phyloP scores from a whole-genome alignment of 2,888 invertebrate species.

The Plusia festucae region DNA sequence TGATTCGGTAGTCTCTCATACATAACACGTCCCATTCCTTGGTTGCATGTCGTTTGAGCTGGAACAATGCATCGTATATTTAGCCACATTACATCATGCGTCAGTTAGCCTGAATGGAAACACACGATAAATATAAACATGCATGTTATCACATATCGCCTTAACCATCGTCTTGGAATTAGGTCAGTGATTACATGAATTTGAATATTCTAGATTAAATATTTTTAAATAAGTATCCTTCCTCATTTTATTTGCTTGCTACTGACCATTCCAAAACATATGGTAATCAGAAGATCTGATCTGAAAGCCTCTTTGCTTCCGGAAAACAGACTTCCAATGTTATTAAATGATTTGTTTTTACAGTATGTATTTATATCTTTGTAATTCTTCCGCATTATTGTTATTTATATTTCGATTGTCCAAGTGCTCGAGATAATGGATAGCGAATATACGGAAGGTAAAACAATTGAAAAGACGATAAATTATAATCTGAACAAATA shows the following conservation, averaged over 20 bases:
- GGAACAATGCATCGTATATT: conserved; percentile 52
- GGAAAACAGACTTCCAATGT: background rate
- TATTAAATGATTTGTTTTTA: background rate
- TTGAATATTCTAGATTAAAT: background rate
- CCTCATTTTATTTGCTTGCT: background rate
- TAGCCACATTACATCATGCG: conserved; percentile 9
- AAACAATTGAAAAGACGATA: conserved; percentile 7
- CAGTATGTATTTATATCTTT: background rate
- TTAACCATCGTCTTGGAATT: conserved; percentile 15
- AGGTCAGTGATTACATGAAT: background rate
- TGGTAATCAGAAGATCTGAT: background rate
- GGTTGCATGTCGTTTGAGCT: conserved; percentile 97
- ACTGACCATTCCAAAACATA: background rate
- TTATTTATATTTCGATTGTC: conserved; percentile 12
- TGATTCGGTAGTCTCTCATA: conserved; percentile 97
- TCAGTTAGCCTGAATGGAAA: conserved; percentile 11
- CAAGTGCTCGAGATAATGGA: conserved; percentile 5
- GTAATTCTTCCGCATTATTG: conserved; percentile 28
- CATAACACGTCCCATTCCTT: conserved; percentile 95
- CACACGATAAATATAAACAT: conserved; percentile 19
- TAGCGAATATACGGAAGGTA: conserved; percentile 27
- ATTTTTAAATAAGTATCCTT: background rate
- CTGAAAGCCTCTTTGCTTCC: background rate
- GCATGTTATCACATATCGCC: conserved; percentile 12
- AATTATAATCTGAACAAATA: background rate